phyloP scores from a whole-genome alignment of 1,140 invertebrate species.

The Belonocnema kinseyi region DNA sequence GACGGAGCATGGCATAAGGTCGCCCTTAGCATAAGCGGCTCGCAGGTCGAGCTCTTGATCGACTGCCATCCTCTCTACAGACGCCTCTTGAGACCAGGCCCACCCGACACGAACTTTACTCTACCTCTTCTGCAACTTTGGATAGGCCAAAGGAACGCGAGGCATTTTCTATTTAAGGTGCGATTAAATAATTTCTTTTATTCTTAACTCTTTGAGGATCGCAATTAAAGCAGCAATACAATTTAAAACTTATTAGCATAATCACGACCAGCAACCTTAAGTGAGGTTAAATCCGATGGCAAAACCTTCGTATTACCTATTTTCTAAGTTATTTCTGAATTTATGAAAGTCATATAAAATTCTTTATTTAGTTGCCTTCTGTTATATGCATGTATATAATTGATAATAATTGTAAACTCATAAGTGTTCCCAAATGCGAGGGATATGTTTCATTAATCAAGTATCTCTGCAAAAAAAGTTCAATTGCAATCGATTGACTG shows the following conservation, averaged over 20 bases:
- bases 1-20: slow-evolving; percentile 92
- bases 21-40: slow-evolving; percentile 87
- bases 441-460: too few species aligned
- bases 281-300: too few species aligned
- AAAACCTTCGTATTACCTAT: too few species aligned
- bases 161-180: slow-evolving; percentile 93
- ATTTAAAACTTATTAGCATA: not conserved
- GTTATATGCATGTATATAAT: too few species aligned
- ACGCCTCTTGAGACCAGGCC: slow-evolving; percentile 79
- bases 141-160: slow-evolving; percentile 90
- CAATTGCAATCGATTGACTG: too few species aligned
- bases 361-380: too few species aligned
- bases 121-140: slow-evolving; percentile 85
- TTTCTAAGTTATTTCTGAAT: too few species aligned
- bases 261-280: too few species aligned
- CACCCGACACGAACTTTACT: slow-evolving; percentile 85
- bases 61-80: slow-evolving; percentile 91
- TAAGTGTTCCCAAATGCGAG: too few species aligned
- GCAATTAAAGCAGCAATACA: not conserved
- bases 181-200: slow-evolving; percentile 48
- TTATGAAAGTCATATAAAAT: too few species aligned
- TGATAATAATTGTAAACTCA: too few species aligned
- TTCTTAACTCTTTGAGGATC: not conserved
- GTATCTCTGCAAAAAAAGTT: too few species aligned
- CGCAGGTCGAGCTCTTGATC: slow-evolving; percentile 87